phyloP scores from a whole-genome alignment of 2,113 vertebrate species.

The Phyllopteryx taeniolatus region DNA sequence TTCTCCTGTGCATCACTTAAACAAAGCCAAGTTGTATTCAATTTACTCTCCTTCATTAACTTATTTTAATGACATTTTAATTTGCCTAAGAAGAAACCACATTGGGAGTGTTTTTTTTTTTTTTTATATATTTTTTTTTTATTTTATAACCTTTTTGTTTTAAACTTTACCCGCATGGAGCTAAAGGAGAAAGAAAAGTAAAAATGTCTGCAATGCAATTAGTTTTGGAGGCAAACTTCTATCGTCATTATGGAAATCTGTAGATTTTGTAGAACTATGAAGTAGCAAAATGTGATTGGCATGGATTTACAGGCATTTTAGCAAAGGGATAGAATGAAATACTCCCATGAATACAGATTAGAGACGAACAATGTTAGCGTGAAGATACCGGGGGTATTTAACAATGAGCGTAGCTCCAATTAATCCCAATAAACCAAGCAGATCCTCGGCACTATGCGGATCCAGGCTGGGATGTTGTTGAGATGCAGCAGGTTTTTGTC shows the following conservation, averaged over 20 bases:
- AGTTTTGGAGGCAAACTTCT: constrained; percentile 20
- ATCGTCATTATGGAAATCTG: constrained; percentile 22
- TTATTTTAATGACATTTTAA: neutral
- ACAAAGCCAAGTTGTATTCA: constrained; percentile 66
- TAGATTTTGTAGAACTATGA: constrained; percentile 62
- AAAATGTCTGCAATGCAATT: constrained; percentile 20
- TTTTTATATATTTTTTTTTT: neutral
- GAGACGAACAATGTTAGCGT: constrained; percentile 68
- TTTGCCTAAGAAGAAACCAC: constrained; percentile 43
- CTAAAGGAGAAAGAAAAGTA: neutral
- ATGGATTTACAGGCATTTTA: constrained; percentile 69
- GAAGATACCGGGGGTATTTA: constrained; percentile 70
- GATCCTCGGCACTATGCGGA: constrained; percentile 43
- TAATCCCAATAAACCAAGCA: constrained; percentile 62
- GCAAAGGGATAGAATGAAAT: constrained; percentile 66
- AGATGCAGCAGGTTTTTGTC: constrained; percentile 56
- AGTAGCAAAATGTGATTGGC: constrained; percentile 70
- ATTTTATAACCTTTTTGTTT: neutral
- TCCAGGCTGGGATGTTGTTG: constrained; percentile 41
- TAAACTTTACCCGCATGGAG: neutral
- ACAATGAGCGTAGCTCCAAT: constrained; percentile 65
- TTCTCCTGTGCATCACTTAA: constrained; percentile 48
- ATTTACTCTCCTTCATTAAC: constrained; percentile 6
- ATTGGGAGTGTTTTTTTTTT: neutral
- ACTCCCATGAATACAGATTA: constrained; percentile 72